Evolutionary conservation across 2,113 vertebrate species (phyloP), one percentile per base, ranked within the genome.

Genomic region (Arizona elegans): DNA sequence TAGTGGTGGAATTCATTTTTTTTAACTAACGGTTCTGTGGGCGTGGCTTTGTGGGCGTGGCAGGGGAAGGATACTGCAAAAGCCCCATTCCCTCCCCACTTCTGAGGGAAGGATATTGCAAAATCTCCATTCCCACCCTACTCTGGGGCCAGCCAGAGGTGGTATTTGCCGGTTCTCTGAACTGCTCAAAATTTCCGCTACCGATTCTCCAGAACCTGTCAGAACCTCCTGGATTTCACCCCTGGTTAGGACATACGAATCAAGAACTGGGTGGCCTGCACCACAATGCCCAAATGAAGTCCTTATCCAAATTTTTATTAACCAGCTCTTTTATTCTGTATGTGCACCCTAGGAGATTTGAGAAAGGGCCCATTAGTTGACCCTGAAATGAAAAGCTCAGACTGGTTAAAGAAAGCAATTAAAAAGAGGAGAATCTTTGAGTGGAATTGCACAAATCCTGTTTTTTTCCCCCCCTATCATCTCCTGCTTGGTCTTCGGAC

Each of bases 321-420:
- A 97, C 97, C 91, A 94, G 95, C 95, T 4, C 47, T 97, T 98
- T 97, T 97, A 97, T 98, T 97, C 94, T 90, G 59, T 38, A 94
- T 92, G 92, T 94, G 94, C 75, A 91, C 86, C 95, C 86, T 93
- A 94, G 5, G 92, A 95, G 91, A 47, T 95, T 92, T 90, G 96
- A 95, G 92, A 95, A 92, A 94, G 92, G 96, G 94, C 93, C 91
- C 90, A 94, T 95, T 89, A 90, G 91, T 89, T 95, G 24, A 33
- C 38, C 38, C 38, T 89, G 52, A 87, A 38, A 33, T 19, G 50
- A 24, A 55, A 91, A 92, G 87, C 94, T 95, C 87, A 91, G 50
- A 89, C 95, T 94, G 92, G 95, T 95, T 96, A 94, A 96, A 90
- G 89, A 70, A 86, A 95, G 94, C 95, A 89, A 86, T 97, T 96